Base-by-base conservation (phyloP, 2,113 vertebrate species). In the Microtus ochrogaster region DNA sequence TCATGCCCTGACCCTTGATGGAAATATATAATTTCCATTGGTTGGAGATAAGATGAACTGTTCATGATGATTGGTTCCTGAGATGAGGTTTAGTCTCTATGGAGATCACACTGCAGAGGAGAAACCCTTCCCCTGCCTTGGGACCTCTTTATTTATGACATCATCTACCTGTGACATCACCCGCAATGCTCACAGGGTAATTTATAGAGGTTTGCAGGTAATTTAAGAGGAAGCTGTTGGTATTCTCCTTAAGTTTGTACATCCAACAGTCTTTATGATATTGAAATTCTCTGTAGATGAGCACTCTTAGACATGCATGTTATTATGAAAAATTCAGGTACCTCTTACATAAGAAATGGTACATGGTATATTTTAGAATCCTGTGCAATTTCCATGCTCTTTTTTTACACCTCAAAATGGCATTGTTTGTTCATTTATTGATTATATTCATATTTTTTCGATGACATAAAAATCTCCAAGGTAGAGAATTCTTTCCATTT, bases 361-460 rank as follows among this genome's bases (percentile, higher is more conserved):
- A 1, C 30, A 7, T 8, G 44, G 13, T 89, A 5, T 91, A 36
- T 83, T 83, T 87, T 83, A 78, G 52, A 95, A 33, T 65, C 16
- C 39, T 90, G 85, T 92, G 58, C 81, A 58, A 88, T 88, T 66
- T 87, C 28, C 41, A 63, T 36, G 9, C 65, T 79, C 28, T 55
- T 7, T 61, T 17, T 76, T 77, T 68, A 2, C 76, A 84, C 79
- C 28, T 83, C 24, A 88, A 91, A 81, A 28, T 82, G 65, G 28
- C 72, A 28, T 9, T 84, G 3, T 88, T 91, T 89, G 14, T 90
- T 97, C 92, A 41, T 33, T 14, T 78, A 70, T 89, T 73, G 68
- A 88, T 83, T 92, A 84, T 88, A 74, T 39, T 82, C 58, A 12
- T 81, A 52, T 91, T 72, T 91, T 95, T 91, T 74, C 12, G 24